phyloP scores from a whole-genome alignment of 2,888 invertebrate species.

The Ligdia adustata region DNA sequence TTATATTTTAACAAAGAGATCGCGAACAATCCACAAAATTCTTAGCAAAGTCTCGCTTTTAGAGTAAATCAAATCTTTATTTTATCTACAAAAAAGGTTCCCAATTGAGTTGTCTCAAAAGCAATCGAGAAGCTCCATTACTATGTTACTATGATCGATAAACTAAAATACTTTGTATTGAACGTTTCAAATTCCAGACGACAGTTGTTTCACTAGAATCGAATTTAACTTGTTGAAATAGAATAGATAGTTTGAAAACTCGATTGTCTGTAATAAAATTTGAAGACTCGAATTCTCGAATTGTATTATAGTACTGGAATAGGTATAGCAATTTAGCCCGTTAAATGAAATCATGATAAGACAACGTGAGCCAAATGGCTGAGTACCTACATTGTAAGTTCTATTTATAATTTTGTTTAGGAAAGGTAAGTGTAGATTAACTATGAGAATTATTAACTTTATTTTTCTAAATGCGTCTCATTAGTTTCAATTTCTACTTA shows the following conservation, averaged over 20 bases:
- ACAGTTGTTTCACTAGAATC: conserved; percentile 16
- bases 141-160: conserved; percentile 25
- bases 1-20: conserved; percentile 22
- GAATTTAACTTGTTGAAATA: conserved; percentile 12
- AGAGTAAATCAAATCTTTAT: conserved; percentile 45
- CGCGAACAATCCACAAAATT: conserved; percentile 5
- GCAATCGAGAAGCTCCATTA: conserved; percentile 21
- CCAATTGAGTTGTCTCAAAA: conserved; percentile 41
- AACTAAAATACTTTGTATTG: conserved; percentile 6
- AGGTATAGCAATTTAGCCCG: neutral
- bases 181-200: conserved; percentile 14
- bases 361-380: no score
- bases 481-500: no score
- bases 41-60: conserved; percentile 15
- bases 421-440: no score
- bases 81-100: conserved; percentile 41
- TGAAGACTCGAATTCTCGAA: conserved; percentile 6
- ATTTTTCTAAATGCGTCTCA: no score
- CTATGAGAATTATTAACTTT: no score
- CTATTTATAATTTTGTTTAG: no score
- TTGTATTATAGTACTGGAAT: conserved; percentile 1
- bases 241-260: conserved; percentile 14
- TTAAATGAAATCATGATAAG: no score
- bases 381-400: no score
- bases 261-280: conserved; percentile 18